Evolutionary conservation across 1,140 invertebrate genomes (phyloP).

Genomic region (Manduca sexta): DNA sequence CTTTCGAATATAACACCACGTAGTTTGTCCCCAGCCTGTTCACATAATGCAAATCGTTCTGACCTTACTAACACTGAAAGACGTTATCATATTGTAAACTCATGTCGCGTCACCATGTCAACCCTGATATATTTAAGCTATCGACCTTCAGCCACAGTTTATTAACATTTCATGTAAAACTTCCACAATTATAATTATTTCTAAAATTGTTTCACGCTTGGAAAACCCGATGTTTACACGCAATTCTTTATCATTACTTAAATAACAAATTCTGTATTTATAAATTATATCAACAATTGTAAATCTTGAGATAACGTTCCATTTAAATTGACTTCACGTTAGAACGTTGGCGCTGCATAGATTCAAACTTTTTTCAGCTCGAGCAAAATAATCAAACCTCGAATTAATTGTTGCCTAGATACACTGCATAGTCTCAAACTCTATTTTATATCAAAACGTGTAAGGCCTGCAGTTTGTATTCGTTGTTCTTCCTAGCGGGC

Average conservation of each 20-base stretch:
- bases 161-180: too few relatives aligned
- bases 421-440: constrained; percentile 22
- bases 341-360: constrained; percentile 5
- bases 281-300: too few relatives aligned
- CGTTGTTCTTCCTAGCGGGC: too few relatives aligned
- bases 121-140: too few relatives aligned
- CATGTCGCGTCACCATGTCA: too few relatives aligned
- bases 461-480: not conserved
- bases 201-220: not conserved
- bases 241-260: not conserved
- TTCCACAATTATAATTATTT: not conserved
- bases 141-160: too few relatives aligned
- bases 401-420: constrained; percentile 29
- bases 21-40: too few relatives aligned
- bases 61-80: too few relatives aligned
- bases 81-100: too few relatives aligned
- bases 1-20: too few relatives aligned
- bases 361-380: constrained; percentile 24
- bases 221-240: constrained; percentile 8
- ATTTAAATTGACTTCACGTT: not conserved
- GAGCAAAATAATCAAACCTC: constrained; percentile 23
- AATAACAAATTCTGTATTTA: too few relatives aligned
- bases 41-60: too few relatives aligned
- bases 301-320: constrained; percentile 7
- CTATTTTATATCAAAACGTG: constrained; percentile 1